These are phyloP conservation scores for Stegodyphus dumicola DNA, from an alignment of 1,140 invertebrate species.

Conservation along the genomic window DNA sequence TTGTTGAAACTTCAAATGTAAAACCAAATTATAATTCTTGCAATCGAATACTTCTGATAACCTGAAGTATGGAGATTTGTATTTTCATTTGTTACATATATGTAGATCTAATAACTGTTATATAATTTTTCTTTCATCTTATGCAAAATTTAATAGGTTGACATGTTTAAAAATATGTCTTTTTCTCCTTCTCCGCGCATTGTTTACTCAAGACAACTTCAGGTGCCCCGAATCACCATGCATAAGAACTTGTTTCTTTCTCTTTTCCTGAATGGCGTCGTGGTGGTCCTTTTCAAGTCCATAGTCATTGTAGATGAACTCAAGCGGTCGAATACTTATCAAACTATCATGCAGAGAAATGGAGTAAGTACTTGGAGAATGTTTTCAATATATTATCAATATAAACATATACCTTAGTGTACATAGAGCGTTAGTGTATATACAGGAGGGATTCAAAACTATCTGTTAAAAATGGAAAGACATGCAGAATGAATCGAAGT, in stretches of 20 bases:
- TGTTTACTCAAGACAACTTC: constrained; percentile 66
- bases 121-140: no score
- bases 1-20: no score
- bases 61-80: no score
- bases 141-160: no score
- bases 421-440: no score
- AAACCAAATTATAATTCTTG: no score
- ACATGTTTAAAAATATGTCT: not conserved
- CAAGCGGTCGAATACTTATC: constrained; percentile 57
- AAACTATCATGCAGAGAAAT: constrained; percentile 62
- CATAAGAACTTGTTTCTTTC: constrained; percentile 73
- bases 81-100: no score
- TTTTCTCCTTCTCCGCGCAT: not conserved
- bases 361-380: constrained; percentile 68
- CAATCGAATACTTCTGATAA: no score
- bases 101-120: no score
- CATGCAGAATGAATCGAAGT: no score
- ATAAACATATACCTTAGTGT: not conserved
- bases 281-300: constrained; percentile 69
- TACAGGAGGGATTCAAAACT: no score
- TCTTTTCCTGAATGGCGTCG: constrained; percentile 69
- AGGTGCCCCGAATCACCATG: constrained; percentile 70
- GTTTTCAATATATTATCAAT: not conserved
- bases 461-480: no score
- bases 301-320: constrained; percentile 68